Evolutionary conservation across 2,113 vertebrate genomes (phyloP), one percentile per base, ranked within the genome.

Genomic region (Passer domesticus): DNA sequence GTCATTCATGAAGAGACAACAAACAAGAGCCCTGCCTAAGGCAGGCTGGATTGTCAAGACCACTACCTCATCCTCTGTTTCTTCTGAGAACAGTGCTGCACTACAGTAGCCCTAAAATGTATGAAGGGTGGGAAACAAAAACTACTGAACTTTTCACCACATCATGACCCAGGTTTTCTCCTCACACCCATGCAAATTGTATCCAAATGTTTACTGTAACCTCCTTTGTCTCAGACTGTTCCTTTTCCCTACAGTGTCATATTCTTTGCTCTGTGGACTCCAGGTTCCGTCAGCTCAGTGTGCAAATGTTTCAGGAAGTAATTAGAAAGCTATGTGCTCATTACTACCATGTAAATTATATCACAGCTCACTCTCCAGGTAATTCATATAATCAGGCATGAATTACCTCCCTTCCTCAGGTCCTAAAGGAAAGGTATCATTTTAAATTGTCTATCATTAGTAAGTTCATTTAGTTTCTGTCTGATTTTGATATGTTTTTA

Each of bases 161-260:
- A 20, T 43, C 39, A n/a, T 76, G 69, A 84, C 53, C 33, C 27
- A 64, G n/a, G 0, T 35, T 87, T 87, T 92, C 44, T 27, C 35
- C 37, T 94, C 85, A 72, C 52, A 15, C 37, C 79, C 68, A 31
- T 79, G 30, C 47, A 91, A 92, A 92, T 89, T 86, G 44, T 31
- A 81, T 67, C 88, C 76, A 95, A 78, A 89, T 77, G 69, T 91
- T 94, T 75, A 44, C 84, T 93, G 56, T 56, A 87, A 59, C n/a
- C 56, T 83, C 30, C 68, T 74, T 72, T 74, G 91, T 23, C 47
- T 70, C 39, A 3, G 56, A 55, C 64, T 86, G 8, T 77, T 89
- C 28, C 39, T 86, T 84, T 84, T 89, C 66, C 77, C 86, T 67
- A 1, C 25, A 68, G 66, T 84, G 83, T 82, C 41, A 20, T 78